These are phyloP conservation scores for Nymphalis io DNA, from an alignment of 1,140 invertebrate species.

Conservation along the genomic window DNA sequence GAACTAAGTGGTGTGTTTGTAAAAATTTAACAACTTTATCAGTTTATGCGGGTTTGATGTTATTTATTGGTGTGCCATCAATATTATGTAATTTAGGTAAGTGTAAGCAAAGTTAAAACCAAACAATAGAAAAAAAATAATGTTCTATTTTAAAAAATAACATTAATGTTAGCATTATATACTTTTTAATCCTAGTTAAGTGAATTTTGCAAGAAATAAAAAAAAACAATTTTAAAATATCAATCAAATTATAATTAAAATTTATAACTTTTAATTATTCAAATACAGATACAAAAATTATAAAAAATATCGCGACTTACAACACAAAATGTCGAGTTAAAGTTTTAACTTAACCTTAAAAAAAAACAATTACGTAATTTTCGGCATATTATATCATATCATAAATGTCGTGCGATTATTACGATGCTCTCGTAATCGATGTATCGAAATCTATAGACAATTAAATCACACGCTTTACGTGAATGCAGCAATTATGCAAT, in stretches of 20 bases:
- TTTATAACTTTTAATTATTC: too few species aligned
- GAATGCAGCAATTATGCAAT: background rate
- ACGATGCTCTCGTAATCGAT: slow-evolving; percentile 7
- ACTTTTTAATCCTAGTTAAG: too few species aligned
- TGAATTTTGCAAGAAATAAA: too few species aligned
- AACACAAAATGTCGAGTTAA: background rate
- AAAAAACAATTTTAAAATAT: too few species aligned
- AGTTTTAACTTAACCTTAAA: background rate
- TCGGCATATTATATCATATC: slow-evolving; percentile 19
- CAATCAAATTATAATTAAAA: too few species aligned
- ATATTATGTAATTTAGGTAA: slow-evolving; percentile 57
- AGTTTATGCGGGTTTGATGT: slow-evolving; percentile 62
- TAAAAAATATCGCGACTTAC: too few species aligned
- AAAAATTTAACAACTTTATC: slow-evolving; percentile 49
- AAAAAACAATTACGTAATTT: background rate
- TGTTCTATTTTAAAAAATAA: background rate
- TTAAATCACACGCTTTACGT: slow-evolving; percentile 16
- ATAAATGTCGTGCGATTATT: slow-evolving; percentile 22
- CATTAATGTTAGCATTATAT: background rate
- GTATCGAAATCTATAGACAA: slow-evolving; percentile 5
- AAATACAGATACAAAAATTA: too few species aligned
- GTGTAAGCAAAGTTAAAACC: slow-evolving; percentile 1
- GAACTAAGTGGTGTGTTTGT: slow-evolving; percentile 3
- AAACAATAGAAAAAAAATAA: background rate
- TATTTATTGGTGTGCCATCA: slow-evolving; percentile 57